Percentiles rank a stretch among this genome's conserved stretches.
Evolutionary conservation across 2,113 vertebrate genomes (phyloP).

Genomic region (Cacatua alba): DNA sequence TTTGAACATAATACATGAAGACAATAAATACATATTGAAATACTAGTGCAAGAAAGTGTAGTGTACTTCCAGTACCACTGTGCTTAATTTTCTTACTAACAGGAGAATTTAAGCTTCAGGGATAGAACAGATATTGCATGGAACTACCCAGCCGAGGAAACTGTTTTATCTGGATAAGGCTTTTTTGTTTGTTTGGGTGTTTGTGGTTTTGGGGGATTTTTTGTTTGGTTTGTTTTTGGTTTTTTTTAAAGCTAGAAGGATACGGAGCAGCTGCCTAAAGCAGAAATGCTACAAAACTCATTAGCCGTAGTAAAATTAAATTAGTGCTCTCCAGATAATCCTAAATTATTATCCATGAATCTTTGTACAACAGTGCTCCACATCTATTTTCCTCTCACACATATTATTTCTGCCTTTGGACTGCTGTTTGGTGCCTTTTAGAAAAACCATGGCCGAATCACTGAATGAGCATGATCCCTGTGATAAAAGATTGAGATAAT

Average conservation of each 20-base stretch:
- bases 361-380: background rate
- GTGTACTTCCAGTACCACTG: background rate
- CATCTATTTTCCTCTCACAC: background rate
- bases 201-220: background rate
- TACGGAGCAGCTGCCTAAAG: conserved; percentile 10
- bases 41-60: background rate
- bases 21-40: background rate
- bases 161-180: background rate
- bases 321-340: conserved; percentile 10
- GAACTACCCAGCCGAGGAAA: background rate
- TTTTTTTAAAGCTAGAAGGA: background rate
- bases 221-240: background rate
- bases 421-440: background rate
- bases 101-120: background rate
- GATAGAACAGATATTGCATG: background rate
- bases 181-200: background rate
- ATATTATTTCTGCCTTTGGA: background rate
- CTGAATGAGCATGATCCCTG: background rate
- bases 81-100: background rate
- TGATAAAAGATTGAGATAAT: background rate
- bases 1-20: background rate
- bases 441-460: background rate
- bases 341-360: background rate
- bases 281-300: conserved; percentile 44
- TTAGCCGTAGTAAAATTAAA: conserved; percentile 35